Evolutionary conservation across 2,797 vertebrate genomes (phyloP).

Genomic region (Dipus sagitta): DNA sequence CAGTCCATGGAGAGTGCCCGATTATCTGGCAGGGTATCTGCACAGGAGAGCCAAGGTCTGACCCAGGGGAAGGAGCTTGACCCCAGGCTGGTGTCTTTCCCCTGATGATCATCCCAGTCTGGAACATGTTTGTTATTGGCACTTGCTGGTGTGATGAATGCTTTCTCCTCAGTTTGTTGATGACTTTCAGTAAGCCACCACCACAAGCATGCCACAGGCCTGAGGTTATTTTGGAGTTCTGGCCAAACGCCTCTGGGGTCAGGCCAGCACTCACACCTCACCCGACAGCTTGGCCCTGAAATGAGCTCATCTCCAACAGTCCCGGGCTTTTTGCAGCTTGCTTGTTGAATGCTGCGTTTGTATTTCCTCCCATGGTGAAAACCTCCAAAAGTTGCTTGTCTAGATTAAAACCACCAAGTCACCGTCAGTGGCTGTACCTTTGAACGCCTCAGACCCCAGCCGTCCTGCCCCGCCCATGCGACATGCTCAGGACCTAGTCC

Average conservation of each 20-base stretch:
- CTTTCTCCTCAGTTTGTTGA: conserved; percentile 69
- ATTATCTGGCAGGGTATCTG: conserved; percentile 18
- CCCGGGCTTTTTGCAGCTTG: background rate
- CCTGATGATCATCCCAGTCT: conserved; percentile 37
- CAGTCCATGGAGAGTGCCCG: conserved; percentile 73
- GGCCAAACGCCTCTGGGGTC: conserved; percentile 65
- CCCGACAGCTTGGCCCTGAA: conserved; percentile 67
- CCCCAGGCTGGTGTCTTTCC: background rate
- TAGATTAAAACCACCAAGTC: background rate
- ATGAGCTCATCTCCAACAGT: background rate
- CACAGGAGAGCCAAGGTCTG: conserved; percentile 66
- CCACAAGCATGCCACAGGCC: conserved; percentile 84
- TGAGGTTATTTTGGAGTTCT: conserved; percentile 82
- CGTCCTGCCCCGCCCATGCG: background rate
- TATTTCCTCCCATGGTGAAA: conserved; percentile 16
- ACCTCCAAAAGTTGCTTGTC: background rate
- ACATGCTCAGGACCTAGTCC: fast-evolving
- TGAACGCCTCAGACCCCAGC: too few species aligned
- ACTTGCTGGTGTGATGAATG: background rate
- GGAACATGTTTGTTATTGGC: background rate
- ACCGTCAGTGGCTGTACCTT: background rate
- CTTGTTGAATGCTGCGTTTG: background rate
- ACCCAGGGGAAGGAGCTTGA: background rate
- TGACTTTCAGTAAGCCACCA: conserved; percentile 81
- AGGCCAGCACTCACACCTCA: conserved; percentile 64